Conservation (phyloP, 1,140 invertebrate species). For the Lasioglossum albipes region DNA sequence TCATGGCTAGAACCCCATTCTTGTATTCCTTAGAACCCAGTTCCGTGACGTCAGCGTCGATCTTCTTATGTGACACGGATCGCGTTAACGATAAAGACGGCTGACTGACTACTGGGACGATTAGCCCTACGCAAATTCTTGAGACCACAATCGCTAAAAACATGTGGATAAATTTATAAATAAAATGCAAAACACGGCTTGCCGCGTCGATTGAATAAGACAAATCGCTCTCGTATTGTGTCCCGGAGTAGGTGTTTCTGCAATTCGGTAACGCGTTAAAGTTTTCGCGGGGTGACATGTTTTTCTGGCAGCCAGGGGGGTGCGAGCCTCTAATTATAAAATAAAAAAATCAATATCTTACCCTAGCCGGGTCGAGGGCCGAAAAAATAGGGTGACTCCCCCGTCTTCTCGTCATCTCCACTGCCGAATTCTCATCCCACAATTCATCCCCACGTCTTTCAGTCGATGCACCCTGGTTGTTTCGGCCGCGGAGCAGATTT, state of each 20-base stretch:
- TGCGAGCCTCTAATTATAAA: conserved; percentile 80
- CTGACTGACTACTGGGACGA: too few relatives aligned
- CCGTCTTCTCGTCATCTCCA: conserved; percentile 56
- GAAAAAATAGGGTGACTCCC: conserved; percentile 78
- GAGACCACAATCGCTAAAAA: too few relatives aligned
- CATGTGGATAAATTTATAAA: too few relatives aligned
- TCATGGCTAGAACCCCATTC: too few relatives aligned
- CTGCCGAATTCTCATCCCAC: conserved; percentile 27
- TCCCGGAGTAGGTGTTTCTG: neutral
- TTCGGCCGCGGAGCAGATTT: conserved; percentile 69
- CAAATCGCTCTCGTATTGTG: neutral
- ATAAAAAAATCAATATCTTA: conserved; percentile 81
- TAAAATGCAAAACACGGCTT: neutral
- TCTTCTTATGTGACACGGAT: too few relatives aligned
- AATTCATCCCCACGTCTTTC: conserved; percentile 59
- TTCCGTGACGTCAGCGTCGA: too few relatives aligned
- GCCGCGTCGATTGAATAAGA: neutral
- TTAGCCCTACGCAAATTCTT: too few relatives aligned
- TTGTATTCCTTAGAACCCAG: too few relatives aligned
- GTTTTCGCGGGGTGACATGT: conserved; percentile 72
- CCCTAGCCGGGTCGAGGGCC: conserved; percentile 69
- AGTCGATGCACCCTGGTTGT: conserved; percentile 65
- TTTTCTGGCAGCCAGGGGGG: conserved; percentile 76
- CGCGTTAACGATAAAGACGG: too few relatives aligned
- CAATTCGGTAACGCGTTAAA: neutral